Evolutionary conservation across 2,888 invertebrate species (phyloP), one percentile per base, ranked within the genome.

Genomic region (Coremacera marginata): DNA sequence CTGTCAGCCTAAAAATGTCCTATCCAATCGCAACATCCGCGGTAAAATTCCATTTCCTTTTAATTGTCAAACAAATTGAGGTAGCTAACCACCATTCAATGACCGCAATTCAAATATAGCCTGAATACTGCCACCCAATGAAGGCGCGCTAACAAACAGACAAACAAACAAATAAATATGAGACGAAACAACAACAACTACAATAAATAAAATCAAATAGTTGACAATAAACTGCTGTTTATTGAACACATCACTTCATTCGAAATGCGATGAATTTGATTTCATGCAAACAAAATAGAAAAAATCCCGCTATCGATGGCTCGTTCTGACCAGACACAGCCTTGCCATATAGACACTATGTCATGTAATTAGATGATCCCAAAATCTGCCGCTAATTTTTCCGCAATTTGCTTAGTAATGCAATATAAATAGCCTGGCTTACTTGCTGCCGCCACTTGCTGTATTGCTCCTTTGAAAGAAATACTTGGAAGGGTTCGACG

Each of bases 321-420:
- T 19, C 9, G 11, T 34, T 16, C 16, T 11, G 19, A 7, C 55
- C 62, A 19, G 9, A 49, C 51, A 51, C 22, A 14, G 44, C 37
- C 25, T 68, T n/a, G 31, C 14, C 60, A 71, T 57, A 65, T 25
- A 44, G 34, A 75, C 71, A 70, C 68, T 70, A 44, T 49, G 77
- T 65, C 55, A 31, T 77, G 80, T 88, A 89, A 89, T 89, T 89
- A 88, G 88, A 88, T 89, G 88, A 89, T 88, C 87, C 87, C 85
- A 84, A 88, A 89, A 89, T 89, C 88, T 89, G 89, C 89, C 89
- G 89, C 90, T 90, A 90, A 90, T 90, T 90, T 89, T 89, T 89
- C 89, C 89, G 89, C 89, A 90, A 89, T 90, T 89, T 89, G 88
- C 87, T 87, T 88, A 84, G 86, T 89, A 90, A 89, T 89, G 86